These are phyloP conservation scores for Siderastrea siderea DNA, from an alignment of 92 coral and sea anemone species.

Conservation along the genomic window DNA sequence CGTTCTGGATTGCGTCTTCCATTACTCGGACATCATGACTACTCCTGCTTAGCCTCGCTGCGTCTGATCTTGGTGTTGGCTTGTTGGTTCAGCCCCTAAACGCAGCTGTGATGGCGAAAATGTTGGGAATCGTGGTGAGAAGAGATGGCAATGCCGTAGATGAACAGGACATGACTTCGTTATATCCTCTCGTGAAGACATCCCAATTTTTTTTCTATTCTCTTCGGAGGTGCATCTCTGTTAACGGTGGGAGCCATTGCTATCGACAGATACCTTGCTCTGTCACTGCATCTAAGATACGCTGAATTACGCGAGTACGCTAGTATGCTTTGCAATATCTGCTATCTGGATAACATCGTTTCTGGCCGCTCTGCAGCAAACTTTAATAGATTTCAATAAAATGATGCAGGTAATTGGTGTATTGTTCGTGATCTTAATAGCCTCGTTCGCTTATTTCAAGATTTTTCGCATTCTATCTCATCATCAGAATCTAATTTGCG, in stretches of 20 bases:
- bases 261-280: slow-evolving; percentile 8
- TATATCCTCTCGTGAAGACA: slow-evolving; percentile 2
- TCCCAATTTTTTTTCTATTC: neutral
- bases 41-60: slow-evolving; percentile 11
- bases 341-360: slow-evolving; percentile 15
- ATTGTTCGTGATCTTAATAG: neutral
- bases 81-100: slow-evolving; percentile 1
- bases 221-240: neutral
- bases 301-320: neutral
- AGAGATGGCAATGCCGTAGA: neutral
- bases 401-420: neutral
- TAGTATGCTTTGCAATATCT: neutral
- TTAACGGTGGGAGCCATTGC: slow-evolving; percentile 13
- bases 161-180: neutral
- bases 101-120: neutral
- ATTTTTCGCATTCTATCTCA: neutral
- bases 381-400: neutral
- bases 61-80: slow-evolving; percentile 19
- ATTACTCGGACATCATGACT: neutral
- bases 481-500: slow-evolving; percentile 13
- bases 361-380: neutral
- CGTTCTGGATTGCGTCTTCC: neutral
- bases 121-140: neutral
- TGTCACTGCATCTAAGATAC: slow-evolving; percentile 13
- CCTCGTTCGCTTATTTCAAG: slow-evolving; percentile 10